phyloP scores from a whole-genome alignment of 2,113 vertebrate genomes.

The Tringa solitaria region DNA sequence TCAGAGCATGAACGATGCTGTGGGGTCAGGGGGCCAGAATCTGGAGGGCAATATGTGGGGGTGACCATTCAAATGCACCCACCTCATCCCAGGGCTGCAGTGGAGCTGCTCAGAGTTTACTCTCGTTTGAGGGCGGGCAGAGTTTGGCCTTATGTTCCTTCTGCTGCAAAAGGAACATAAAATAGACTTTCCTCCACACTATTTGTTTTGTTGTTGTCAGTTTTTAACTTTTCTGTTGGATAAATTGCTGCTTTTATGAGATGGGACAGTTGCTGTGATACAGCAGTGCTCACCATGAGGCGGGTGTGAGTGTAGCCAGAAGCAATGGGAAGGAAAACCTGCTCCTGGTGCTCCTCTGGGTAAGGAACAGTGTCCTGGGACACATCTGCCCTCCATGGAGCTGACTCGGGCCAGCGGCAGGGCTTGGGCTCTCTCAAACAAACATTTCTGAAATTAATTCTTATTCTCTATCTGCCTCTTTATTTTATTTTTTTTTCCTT shows the following conservation, averaged over 20 bases:
- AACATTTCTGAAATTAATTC: neutral
- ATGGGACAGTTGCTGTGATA: neutral
- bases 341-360: neutral
- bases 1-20: neutral
- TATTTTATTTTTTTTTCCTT: neutral
- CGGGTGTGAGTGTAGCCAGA: neutral
- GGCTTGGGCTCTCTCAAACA: neutral
- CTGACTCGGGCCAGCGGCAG: neutral
- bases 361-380: neutral
- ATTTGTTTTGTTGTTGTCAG: neutral
- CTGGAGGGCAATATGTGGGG: neutral
- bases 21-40: neutral
- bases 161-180: neutral
- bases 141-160: neutral
- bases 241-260: neutral
- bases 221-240: neutral
- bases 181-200: neutral
- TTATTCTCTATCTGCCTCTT: neutral
- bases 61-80: neutral
- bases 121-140: neutral
- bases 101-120: neutral
- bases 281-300: neutral
- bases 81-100: neutral
- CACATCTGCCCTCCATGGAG: rapidly evolving
- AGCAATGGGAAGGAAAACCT: neutral